A percentile compares a stretch with the other conserved stretches of the same genome.
Conservation (phyloP, 2,113 vertebrate species). For the Tetrao urogallus region DNA sequence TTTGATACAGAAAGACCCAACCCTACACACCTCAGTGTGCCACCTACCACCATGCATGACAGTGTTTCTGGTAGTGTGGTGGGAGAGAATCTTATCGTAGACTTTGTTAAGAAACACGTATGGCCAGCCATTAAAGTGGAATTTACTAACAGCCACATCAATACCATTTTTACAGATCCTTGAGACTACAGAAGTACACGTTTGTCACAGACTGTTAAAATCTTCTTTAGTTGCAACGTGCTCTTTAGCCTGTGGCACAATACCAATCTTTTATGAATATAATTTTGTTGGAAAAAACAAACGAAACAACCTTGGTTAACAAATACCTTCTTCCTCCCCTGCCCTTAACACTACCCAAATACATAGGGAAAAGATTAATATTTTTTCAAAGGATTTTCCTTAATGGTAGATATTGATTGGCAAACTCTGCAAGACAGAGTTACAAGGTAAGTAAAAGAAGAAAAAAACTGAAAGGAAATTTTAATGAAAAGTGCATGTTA, state of each 20-base stretch:
- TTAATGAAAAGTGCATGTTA: not conserved
- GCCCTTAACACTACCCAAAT: not conserved
- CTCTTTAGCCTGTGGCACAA: conserved; percentile 5
- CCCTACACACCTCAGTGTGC: not conserved
- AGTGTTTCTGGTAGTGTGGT: not conserved
- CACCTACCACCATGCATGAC: not conserved
- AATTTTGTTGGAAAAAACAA: not conserved
- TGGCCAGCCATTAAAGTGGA: conserved; percentile 26
- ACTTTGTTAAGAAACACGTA: conserved; percentile 15
- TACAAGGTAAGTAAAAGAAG: not conserved
- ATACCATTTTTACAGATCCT: conserved; percentile 15
- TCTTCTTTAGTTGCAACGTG: conserved; percentile 11
- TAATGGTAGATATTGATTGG: not conserved
- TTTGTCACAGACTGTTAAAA: conserved; percentile 29
- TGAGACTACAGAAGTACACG: not conserved
- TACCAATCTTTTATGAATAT: not conserved
- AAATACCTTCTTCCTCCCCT: not conserved
- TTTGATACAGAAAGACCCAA: not conserved
- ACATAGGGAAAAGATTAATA: not conserved
- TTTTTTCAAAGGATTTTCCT: not conserved
- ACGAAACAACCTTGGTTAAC: not conserved
- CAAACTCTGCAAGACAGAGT: not conserved
- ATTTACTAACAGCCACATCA: not conserved
- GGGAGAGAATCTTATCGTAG: not conserved
- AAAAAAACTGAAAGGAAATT: not conserved